Evolutionary conservation across 2,113 vertebrate genomes (phyloP), one percentile per base, ranked within the genome.

Genomic region (Megaceryle maxima): DNA sequence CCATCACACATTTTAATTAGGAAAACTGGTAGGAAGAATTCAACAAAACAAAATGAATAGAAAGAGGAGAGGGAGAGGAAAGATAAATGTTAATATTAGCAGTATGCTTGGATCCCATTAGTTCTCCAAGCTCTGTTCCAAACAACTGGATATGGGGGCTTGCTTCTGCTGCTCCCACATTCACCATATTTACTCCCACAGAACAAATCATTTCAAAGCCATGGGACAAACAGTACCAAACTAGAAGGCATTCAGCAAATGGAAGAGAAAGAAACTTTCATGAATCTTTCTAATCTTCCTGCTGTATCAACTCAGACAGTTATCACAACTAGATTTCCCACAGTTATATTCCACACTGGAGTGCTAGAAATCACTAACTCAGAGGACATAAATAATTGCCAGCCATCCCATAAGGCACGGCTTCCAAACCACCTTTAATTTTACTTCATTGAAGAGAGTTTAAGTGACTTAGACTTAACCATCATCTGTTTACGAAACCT

Each of bases 391-490:
- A 94, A 83, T 75, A 81, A 50, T 73, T 41, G 44, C 63, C 90
- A 66, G 70, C n/a, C 44, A n/a, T 86, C 50, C 94, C 64, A 53
- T 66, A 78, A 83, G 88, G 93, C 60, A 53, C 2, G 29, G 78
- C 69, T 91, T 92, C 81, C 87, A 93, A 92, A 91, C 62, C 62
- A 77, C 87, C 53, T 81, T 82, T 22, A 73, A 75, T 57, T 59
- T 94, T 91, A 69, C 39, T 81, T 53, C 56, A 53, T 0, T 22
- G 31, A 78, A 63, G 37, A 80, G 48, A 73, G n/a, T n/a, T 83
- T 48, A 56, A 94, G 59, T 11, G 56, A 80, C 63, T 77, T 66
- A 50, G 46, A 51, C 50, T 51, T 68, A 68, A 87, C 48, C 41
- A 51, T 19, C 51, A 68, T 17, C 51, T n/a, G 28, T 26, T 90